These are phyloP conservation scores for Hydrolagus colliei DNA, from an alignment of 2,797 vertebrate species.

Conservation along the genomic window DNA sequence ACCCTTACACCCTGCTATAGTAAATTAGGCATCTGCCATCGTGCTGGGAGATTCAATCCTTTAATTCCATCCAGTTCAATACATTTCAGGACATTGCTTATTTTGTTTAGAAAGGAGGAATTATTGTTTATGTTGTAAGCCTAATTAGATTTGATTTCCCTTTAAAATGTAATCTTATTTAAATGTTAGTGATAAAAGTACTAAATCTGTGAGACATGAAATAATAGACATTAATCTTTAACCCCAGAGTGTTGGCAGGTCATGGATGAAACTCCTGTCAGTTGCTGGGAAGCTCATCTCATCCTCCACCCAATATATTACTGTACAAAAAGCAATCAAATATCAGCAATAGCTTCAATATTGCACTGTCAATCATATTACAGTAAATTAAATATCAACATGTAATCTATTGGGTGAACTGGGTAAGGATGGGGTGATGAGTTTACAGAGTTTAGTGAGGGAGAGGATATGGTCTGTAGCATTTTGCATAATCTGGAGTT, in stretches of 20 bases:
- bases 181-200: constrained; percentile 9
- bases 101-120: background rate
- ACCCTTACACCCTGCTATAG: background rate
- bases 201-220: background rate
- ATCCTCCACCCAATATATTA: too few relatives aligned
- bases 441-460: too few relatives aligned
- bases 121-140: background rate
- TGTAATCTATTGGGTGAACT: too few relatives aligned
- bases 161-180: constrained; percentile 13
- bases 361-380: too few relatives aligned
- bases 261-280: too few relatives aligned
- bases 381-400: too few relatives aligned
- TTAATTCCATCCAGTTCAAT: constrained; percentile 20
- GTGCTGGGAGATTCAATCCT: background rate
- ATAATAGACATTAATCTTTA: background rate
- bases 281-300: too few relatives aligned
- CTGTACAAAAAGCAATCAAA: too few relatives aligned
- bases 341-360: too few relatives aligned
- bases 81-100: background rate
- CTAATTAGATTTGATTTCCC: constrained; percentile 10
- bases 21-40: constrained; percentile 10
- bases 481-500: too few relatives aligned
- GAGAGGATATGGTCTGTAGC: too few relatives aligned
- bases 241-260: background rate
- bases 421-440: too few relatives aligned